Evolutionary conservation across 2,797 vertebrate species (phyloP).

Genomic region (Pseudochirops corinnae): DNA sequence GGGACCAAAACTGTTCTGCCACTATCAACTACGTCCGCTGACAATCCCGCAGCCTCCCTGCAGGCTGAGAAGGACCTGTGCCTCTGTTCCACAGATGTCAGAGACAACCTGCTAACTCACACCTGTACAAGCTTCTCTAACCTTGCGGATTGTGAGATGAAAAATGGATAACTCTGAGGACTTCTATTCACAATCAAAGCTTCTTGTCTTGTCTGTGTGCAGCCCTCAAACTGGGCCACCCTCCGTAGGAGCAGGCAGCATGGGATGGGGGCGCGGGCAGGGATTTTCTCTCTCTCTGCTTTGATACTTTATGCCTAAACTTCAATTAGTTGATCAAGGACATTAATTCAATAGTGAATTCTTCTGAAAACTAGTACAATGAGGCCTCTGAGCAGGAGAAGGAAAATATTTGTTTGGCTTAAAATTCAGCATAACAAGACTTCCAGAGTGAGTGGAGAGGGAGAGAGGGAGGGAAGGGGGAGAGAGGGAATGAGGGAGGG

Average conservation of each 20-base stretch:
- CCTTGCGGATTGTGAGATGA: conserved; percentile 84
- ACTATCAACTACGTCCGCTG: conserved; percentile 91
- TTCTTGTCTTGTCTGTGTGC: conserved; percentile 23
- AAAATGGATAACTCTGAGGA: conserved; percentile 92
- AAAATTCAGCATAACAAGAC: background rate
- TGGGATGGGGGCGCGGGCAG: background rate
- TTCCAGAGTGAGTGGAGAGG: background rate
- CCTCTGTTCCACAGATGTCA: conserved; percentile 91
- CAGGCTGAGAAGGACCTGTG: conserved; percentile 82
- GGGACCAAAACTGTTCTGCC: conserved; percentile 88
- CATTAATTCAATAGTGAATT: conserved; percentile 80
- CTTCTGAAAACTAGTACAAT: conserved; percentile 69
- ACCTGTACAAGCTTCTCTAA: conserved; percentile 91
- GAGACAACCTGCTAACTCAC: conserved; percentile 91
- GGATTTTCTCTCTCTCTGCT: conserved; percentile 66
- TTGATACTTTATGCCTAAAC: conserved; percentile 83
- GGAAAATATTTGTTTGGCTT: conserved; percentile 35
- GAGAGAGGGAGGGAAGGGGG: background rate
- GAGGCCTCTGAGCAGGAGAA: conserved; percentile 59
- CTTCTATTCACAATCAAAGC: conserved; percentile 89
- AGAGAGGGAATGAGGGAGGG: too few relatives aligned
- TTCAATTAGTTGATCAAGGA: conserved; percentile 84
- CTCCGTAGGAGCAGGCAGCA: conserved; percentile 7
- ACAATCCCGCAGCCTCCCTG: conserved; percentile 89
- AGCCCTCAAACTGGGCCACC: conserved; percentile 66